phyloP scores from a whole-genome alignment of 2,888 invertebrate species.

The Bombyx huttoni region DNA sequence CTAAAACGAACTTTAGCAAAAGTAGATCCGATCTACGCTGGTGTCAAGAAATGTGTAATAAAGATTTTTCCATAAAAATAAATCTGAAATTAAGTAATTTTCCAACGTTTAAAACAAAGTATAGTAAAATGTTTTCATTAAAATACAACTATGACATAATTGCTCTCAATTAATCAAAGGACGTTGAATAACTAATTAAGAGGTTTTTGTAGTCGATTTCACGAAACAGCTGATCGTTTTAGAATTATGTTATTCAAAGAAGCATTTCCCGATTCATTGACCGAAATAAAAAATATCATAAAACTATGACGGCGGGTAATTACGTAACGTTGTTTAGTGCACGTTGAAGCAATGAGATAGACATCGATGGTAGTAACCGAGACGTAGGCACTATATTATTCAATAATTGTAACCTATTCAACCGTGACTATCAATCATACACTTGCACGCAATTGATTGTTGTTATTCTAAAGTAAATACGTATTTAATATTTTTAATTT shows the following conservation, averaged over 20 bases:
- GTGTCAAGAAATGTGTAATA: too few species aligned
- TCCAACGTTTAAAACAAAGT: neutral
- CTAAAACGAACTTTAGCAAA: too few species aligned
- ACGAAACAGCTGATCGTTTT: too few species aligned
- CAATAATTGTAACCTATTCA: constrained; percentile 14
- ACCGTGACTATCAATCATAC: constrained; percentile 23
- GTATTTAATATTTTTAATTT: constrained; percentile 9
- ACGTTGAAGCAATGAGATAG: constrained; percentile 1
- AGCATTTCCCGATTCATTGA: constrained; percentile 22
- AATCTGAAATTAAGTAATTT: too few species aligned
- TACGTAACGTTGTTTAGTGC: constrained; percentile 20
- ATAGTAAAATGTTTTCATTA: neutral
- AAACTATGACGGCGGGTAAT: constrained; percentile 25
- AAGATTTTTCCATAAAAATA: too few species aligned
- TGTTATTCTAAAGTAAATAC: constrained; percentile 10
- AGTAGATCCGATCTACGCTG: too few species aligned
- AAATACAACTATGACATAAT: neutral
- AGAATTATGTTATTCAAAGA: constrained; percentile 6
- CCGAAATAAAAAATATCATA: constrained; percentile 16
- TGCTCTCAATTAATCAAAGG: neutral
- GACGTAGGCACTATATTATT: constrained; percentile 16
- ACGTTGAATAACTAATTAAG: neutral
- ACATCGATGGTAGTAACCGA: constrained; percentile 7
- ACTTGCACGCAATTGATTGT: constrained; percentile 14
- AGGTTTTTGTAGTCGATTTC: too few species aligned